Conservation (phyloP, 64 coral and sea anemone species). For the Orbicella faveolata region DNA sequence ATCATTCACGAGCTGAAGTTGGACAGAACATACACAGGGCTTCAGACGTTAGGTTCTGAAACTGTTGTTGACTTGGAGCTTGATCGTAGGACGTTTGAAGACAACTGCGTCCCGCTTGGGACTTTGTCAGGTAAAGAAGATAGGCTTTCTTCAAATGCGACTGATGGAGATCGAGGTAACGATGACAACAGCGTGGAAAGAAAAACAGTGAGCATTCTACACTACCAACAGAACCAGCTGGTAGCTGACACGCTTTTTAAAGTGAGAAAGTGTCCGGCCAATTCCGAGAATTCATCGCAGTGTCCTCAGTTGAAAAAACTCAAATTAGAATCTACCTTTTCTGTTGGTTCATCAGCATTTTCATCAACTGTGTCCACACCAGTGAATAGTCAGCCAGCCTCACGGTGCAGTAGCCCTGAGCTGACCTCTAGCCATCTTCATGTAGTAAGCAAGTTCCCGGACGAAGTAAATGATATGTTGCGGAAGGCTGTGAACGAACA, state of each 20-base stretch:
- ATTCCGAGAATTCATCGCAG: not conserved
- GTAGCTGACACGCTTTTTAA: not conserved
- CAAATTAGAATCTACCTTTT: slow-evolving; percentile 56
- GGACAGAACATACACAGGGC: slow-evolving; percentile 93
- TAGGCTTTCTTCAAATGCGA: not conserved
- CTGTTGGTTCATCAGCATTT: slow-evolving; percentile 29
- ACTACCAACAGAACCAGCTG: not conserved
- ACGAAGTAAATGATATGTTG: slow-evolving; percentile 45
- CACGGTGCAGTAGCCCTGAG: slow-evolving; percentile 75
- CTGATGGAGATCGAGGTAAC: not conserved
- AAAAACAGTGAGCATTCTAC: not conserved
- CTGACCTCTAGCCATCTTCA: not conserved
- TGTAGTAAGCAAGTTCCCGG: not conserved
- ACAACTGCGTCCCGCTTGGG: not conserved
- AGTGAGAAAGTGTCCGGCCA: not conserved
- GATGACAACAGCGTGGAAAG: too few species aligned
- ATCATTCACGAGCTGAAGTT: slow-evolving; percentile 96
- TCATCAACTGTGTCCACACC: slow-evolving; percentile 53
- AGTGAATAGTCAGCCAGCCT: slow-evolving; percentile 37
- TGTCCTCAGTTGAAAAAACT: slow-evolving; percentile 50
- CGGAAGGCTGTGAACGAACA: slow-evolving; percentile 36
- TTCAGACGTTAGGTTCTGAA: slow-evolving; percentile 96
- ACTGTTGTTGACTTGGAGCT: slow-evolving; percentile 92
- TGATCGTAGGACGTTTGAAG: slow-evolving; percentile 85
- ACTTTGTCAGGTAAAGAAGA: slow-evolving; percentile 1